phyloP scores from a whole-genome alignment of 2,797 vertebrate genomes.

The Morus bassanus region DNA sequence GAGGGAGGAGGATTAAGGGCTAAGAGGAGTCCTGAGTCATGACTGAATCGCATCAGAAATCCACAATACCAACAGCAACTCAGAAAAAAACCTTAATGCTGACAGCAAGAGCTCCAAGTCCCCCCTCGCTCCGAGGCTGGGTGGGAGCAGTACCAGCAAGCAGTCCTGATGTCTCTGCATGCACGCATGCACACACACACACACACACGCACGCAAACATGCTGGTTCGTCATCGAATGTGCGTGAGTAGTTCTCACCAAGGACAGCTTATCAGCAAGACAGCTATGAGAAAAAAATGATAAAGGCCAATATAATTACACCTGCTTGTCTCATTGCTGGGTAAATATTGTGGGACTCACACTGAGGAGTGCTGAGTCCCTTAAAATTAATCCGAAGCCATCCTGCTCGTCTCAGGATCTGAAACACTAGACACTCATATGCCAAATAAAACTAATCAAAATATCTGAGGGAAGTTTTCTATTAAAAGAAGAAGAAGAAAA shows the following conservation, averaged over 20 bases:
- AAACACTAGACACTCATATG: neutral
- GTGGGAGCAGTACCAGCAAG: neutral
- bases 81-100: neutral
- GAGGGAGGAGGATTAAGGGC: neutral
- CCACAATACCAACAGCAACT: neutral
- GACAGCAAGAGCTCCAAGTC: neutral
- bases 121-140: neutral
- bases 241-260: neutral
- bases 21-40: neutral
- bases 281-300: neutral
- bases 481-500: neutral
- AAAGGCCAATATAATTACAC: neutral
- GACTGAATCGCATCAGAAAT: neutral
- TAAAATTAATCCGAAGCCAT: neutral
- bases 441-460: neutral
- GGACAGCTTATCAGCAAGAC: constrained; percentile 18
- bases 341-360: neutral
- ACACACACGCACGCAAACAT: rapidly evolving
- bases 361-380: neutral
- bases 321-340: neutral
- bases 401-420: neutral
- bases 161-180: neutral
- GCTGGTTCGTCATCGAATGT: rapidly evolving
- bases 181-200: rapidly evolving
- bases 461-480: neutral